Evolutionary conservation across 2,888 invertebrate genomes (phyloP).

Genomic region (Epistrophe eligans): DNA sequence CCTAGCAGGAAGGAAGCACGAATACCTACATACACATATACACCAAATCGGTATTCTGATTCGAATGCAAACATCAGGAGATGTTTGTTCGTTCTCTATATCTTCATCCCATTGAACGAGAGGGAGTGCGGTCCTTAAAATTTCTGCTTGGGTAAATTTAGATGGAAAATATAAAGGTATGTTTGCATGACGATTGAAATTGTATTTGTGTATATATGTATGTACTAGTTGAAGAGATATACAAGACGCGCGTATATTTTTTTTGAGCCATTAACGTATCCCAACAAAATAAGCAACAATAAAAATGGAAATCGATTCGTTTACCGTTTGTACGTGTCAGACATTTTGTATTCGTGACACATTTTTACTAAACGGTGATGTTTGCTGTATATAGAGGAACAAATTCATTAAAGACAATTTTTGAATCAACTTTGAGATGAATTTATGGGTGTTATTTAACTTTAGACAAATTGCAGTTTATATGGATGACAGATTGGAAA

Average conservation of each 20-base stretch:
- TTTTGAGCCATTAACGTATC: constrained; percentile 21
- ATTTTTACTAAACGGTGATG: constrained; percentile 49
- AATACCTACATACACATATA: not conserved
- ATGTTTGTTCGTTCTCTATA: not conserved
- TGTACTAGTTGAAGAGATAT: not conserved
- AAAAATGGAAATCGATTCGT: constrained; percentile 70
- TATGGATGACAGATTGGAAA: no score
- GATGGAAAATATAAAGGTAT: constrained; percentile 15
- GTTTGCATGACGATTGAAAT: constrained; percentile 29
- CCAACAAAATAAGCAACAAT: constrained; percentile 18
- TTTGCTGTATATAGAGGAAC: constrained; percentile 40
- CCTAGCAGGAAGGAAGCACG: constrained; percentile 15
- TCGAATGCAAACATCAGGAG: constrained; percentile 11
- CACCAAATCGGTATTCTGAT: constrained; percentile 33
- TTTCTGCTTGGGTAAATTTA: constrained; percentile 13
- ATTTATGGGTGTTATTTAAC: not conserved
- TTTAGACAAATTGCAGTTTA: no score
- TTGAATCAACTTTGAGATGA: not conserved
- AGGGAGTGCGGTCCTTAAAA: not conserved
- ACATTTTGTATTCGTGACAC: constrained; percentile 62
- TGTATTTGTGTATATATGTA: no score
- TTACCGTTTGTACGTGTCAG: constrained; percentile 54
- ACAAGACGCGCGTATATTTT: constrained; percentile 16
- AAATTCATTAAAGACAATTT: not conserved
- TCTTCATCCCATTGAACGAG: not conserved